A percentile compares a stretch with the other conserved stretches of the same genome.
Evolutionary conservation across 2,888 invertebrate genomes (phyloP).

Genomic region (Caenorhabditis afra): DNA sequence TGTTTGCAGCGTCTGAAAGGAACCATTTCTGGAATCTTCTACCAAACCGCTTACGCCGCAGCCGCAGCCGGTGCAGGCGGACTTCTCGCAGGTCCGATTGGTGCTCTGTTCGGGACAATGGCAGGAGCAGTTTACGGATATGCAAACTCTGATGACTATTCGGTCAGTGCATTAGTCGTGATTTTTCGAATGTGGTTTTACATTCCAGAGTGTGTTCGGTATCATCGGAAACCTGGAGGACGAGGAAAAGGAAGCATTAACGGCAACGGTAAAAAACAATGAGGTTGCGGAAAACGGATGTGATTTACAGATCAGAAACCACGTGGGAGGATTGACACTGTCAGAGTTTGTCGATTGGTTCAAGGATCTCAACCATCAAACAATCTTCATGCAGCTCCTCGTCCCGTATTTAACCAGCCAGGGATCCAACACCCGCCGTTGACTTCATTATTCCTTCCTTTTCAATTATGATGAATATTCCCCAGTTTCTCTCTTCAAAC

Average conservation of each 20-base stretch:
- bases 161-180: conserved; percentile 6
- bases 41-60: conserved; percentile 49
- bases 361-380: conserved; percentile 44
- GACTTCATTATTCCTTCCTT: neutral
- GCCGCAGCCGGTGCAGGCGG: conserved; percentile 54
- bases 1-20: conserved; percentile 31
- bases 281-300: too few species aligned
- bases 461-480: too few species aligned
- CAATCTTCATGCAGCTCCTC: conserved; percentile 42
- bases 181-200: neutral
- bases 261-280: conserved; percentile 35
- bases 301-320: conserved; percentile 30
- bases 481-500: too few species aligned
- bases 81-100: conserved; percentile 50
- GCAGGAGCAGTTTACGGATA: conserved; percentile 53
- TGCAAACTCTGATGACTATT: conserved; percentile 42
- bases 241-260: conserved; percentile 32
- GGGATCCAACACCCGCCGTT: conserved; percentile 24
- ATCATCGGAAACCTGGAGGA: conserved; percentile 27
- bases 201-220: conserved; percentile 47
- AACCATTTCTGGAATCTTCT: conserved; percentile 40
- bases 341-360: conserved; percentile 49
- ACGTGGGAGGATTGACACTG: conserved; percentile 46
- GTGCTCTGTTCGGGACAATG: conserved; percentile 52
- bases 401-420: conserved; percentile 26